phyloP scores from a whole-genome alignment of 2,113 vertebrate genomes.

The Neodon shergylaensis region DNA sequence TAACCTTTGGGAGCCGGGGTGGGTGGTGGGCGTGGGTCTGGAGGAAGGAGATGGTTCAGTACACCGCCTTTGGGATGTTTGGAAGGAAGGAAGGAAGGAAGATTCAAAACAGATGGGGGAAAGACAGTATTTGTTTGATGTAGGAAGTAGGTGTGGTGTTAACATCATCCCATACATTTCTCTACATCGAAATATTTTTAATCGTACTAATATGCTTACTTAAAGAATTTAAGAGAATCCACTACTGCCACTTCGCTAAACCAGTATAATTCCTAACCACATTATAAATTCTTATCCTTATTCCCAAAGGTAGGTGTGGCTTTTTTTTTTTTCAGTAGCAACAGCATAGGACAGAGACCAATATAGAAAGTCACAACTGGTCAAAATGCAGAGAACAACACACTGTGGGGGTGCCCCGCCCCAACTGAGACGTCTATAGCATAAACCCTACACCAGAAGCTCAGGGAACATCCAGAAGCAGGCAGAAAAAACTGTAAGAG shows the following conservation, averaged over 20 bases:
- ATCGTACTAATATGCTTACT: constrained; percentile 9
- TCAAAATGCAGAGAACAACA: not conserved
- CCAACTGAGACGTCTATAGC: not conserved
- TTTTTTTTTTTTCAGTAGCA: not conserved
- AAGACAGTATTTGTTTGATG: not conserved
- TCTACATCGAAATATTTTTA: not conserved
- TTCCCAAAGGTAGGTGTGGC: not conserved
- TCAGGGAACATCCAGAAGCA: not conserved
- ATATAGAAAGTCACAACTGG: not conserved
- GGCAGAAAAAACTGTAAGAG: not conserved
- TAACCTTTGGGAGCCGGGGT: not conserved
- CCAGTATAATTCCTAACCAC: not conserved
- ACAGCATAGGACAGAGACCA: not conserved
- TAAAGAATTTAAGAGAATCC: not conserved
- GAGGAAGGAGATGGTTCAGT: not conserved
- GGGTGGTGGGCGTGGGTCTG: not conserved
- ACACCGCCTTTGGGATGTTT: not conserved
- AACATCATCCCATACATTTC: not conserved
- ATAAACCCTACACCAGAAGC: not conserved
- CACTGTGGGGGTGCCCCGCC: not conserved
- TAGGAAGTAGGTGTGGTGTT: not conserved
- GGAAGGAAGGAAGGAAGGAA: not conserved
- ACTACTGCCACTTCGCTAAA: no score
- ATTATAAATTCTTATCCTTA: not conserved
- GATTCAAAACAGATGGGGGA: not conserved